Evolutionary conservation across 2,888 invertebrate genomes (phyloP).

Genomic region (Phengaris arion): DNA sequence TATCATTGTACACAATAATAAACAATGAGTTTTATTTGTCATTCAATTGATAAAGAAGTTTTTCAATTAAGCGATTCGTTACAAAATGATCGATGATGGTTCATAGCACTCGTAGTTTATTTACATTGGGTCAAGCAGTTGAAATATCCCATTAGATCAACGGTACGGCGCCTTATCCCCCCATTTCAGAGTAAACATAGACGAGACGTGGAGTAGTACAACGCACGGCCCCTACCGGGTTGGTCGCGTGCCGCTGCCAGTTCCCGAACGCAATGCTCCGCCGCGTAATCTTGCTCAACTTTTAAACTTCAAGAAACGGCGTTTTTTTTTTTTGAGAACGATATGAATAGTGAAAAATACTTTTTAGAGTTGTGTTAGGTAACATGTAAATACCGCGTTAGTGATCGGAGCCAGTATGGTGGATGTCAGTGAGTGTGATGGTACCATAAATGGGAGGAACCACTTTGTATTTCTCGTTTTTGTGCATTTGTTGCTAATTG

Average conservation of each 20-base stretch:
- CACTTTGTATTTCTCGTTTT: conserved; percentile 76
- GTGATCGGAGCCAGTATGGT: conserved; percentile 73
- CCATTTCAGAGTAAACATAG: conserved; percentile 73
- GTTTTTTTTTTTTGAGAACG: conserved; percentile 45
- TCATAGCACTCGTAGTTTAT: conserved; percentile 46
- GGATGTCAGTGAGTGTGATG: conserved; percentile 76
- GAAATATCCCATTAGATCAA: conserved; percentile 55
- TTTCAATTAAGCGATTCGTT: conserved; percentile 40
- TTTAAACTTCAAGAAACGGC: conserved; percentile 46
- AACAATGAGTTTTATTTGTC: conserved; percentile 24
- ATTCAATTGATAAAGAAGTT: conserved; percentile 24
- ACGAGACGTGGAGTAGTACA: conserved; percentile 75
- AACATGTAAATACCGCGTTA: conserved; percentile 71
- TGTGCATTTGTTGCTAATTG: conserved; percentile 76
- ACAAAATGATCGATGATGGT: conserved; percentile 42
- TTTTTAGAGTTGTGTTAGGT: conserved; percentile 46
- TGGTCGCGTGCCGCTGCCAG: conserved; percentile 59
- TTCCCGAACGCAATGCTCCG: conserved; percentile 46
- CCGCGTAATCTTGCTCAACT: conserved; percentile 59
- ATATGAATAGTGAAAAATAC: conserved; percentile 32
- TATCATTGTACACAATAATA: not conserved
- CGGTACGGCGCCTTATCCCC: conserved; percentile 63
- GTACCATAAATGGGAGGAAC: conserved; percentile 74
- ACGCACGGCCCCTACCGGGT: conserved; percentile 59
- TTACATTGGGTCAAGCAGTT: conserved; percentile 62